These are phyloP conservation scores for Anomalospiza imberbis DNA, from an alignment of 2,797 vertebrate genomes.

Conservation along the genomic window DNA sequence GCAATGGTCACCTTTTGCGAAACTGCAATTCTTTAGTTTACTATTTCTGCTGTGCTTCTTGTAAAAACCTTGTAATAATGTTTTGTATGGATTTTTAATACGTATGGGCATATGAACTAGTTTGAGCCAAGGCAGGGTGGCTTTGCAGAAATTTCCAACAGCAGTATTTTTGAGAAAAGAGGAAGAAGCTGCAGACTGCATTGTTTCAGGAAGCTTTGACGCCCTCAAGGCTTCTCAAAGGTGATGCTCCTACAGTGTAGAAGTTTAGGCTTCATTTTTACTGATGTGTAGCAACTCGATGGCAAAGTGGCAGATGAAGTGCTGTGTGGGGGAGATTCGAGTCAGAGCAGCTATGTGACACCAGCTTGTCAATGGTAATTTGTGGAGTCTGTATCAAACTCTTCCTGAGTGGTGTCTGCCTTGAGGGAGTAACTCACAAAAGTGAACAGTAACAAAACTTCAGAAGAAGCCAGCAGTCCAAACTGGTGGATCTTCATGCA, in stretches of 20 bases:
- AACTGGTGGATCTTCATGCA: rapidly evolving
- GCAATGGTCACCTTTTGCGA: background rate
- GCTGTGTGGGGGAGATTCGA: background rate
- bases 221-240: background rate
- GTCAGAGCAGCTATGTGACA: background rate
- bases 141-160: background rate
- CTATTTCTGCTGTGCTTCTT: background rate
- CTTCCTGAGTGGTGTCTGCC: background rate
- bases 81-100: background rate
- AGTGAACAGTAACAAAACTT: background rate
- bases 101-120: background rate
- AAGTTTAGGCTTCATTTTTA: background rate
- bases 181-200: background rate
- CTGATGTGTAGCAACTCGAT: background rate
- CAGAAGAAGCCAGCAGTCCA: background rate
- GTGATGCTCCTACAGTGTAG: background rate
- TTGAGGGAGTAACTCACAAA: background rate
- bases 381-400: background rate
- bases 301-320: background rate
- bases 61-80: background rate
- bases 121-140: background rate
- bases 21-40: background rate
- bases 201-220: background rate
- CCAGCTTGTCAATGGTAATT: background rate
- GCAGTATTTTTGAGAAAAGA: background rate